Percentiles rank a stretch among this genome's conserved stretches.
Conservation (phyloP, 1,140 invertebrate species). For the Ceratosolen fusciceps region DNA sequence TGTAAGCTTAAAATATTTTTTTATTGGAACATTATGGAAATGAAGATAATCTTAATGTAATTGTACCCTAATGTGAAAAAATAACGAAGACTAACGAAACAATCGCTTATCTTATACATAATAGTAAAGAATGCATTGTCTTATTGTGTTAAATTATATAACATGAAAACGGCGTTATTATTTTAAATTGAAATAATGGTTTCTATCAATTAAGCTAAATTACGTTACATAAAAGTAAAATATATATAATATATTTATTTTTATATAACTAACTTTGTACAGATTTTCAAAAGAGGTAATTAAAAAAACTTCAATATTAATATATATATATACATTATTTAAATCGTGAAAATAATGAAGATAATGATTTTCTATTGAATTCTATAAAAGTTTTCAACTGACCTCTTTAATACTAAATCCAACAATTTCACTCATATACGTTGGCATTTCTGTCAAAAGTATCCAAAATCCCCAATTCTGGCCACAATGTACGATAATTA, state of each 20-base stretch:
- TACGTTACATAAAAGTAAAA: neutral
- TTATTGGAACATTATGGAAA: no score
- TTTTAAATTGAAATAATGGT: neutral
- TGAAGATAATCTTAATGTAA: no score
- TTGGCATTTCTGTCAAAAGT: conserved; percentile 91
- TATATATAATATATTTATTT: neutral
- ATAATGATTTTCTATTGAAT: no score
- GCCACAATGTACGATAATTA: conserved; percentile 86
- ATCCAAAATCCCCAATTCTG: conserved; percentile 97
- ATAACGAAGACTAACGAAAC: neutral
- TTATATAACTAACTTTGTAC: neutral
- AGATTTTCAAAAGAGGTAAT: neutral
- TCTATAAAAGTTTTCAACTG: conserved; percentile 39
- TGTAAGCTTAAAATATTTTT: no score
- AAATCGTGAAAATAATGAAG: no score
- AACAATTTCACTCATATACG: conserved; percentile 88
- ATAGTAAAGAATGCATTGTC: neutral
- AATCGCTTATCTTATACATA: neutral
- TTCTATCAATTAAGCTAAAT: neutral
- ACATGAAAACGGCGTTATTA: neutral
- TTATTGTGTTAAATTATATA: neutral
- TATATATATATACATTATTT: no score
- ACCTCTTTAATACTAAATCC: conserved; percentile 82
- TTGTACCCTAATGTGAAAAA: no score
- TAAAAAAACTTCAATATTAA: neutral